Evolutionary conservation across 2,797 vertebrate genomes (phyloP), one percentile per base, ranked within the genome.

Genomic region (Etheostoma perlongum): DNA sequence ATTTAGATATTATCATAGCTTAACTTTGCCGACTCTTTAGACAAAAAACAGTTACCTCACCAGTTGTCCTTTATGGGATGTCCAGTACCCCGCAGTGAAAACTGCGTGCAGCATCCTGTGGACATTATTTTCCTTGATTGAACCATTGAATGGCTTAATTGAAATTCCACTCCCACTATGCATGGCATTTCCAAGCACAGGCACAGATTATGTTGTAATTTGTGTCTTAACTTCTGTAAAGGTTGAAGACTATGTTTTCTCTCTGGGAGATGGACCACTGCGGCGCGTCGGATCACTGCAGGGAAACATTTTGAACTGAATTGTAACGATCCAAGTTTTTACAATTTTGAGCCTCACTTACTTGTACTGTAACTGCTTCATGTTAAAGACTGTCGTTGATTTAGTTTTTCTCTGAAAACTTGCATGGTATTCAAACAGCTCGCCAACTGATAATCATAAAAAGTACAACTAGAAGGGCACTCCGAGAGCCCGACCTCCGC

Each of bases 111-210:
- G 63, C 74, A 23, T 78, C 42, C 15, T 46, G 30, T 42, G 44
- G 65, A 55, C 70, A 79, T 75, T 9, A 15, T 79, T 81, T 81
- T 71, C 52, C 78, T 64, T 66, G 81, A 83, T 89, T 85, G 75
- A 21, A 76, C 86, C 67, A 47, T 81, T 18, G 44, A 58, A 79
- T 25, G 9, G 5, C 61, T 85, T 90, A 76, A 85, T 88, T 91
- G 67, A 85, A 86, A 66, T 21, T 49, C 48, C 30, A 4, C 77
- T 77, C 79, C 88, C 21, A 72, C 86, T 83, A 75, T 47, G 81
- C 25, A 13, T 82, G 89, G 61, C 71, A 88, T 90, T 88, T 88
- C 42, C 78, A 58, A 47, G 14, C 12, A 30, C 61, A 76, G 27
- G 13, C 53, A 60, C 23, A 67, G 51, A 82, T 76, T 51, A 71